A percentile compares a stretch with the other conserved stretches of the same genome.
Conservation (phyloP, 2,113 vertebrate genomes). For the Pao palembangensis region DNA sequence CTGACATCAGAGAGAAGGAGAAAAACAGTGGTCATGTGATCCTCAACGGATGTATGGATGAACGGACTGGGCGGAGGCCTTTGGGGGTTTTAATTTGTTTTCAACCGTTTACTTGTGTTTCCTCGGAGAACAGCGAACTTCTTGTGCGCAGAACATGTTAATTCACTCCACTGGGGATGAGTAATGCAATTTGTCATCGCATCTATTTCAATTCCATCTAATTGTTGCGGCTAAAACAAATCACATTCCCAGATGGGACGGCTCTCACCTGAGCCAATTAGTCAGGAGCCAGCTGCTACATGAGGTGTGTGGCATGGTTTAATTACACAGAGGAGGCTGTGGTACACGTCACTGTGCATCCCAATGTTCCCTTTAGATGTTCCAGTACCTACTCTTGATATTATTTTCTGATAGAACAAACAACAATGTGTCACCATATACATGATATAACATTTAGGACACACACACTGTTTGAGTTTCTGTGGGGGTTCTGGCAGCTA, state of each 20-base stretch:
- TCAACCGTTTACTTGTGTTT: conserved; percentile 21
- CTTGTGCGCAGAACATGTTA: conserved; percentile 40
- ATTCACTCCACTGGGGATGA: conserved; percentile 40
- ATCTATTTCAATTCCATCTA: conserved; percentile 40
- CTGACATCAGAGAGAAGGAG: conserved; percentile 14
- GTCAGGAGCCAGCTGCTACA: conserved; percentile 52
- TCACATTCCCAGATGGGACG: conserved; percentile 36
- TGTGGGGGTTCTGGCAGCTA: no score
- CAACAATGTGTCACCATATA: not conserved
- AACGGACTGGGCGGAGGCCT: conserved; percentile 3
- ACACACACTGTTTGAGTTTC: no score
- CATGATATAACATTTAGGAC: no score
- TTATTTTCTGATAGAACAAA: conserved; percentile 21
- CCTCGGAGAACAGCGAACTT: conserved; percentile 27
- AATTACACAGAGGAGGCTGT: conserved; percentile 41
- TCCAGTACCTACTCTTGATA: conserved; percentile 1
- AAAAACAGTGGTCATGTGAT: conserved; percentile 19
- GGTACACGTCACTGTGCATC: conserved; percentile 36
- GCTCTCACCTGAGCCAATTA: conserved; percentile 63
- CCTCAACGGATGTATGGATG: not conserved
- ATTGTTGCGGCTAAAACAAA: conserved; percentile 37
- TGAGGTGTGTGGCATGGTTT: conserved; percentile 49
- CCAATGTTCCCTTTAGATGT: conserved; percentile 23
- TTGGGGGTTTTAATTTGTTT: conserved; percentile 32
- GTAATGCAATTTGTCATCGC: conserved; percentile 31